Evolutionary conservation across 2,888 invertebrate species (phyloP), one percentile per base, ranked within the genome.

Genomic region (Anaspis maculata): DNA sequence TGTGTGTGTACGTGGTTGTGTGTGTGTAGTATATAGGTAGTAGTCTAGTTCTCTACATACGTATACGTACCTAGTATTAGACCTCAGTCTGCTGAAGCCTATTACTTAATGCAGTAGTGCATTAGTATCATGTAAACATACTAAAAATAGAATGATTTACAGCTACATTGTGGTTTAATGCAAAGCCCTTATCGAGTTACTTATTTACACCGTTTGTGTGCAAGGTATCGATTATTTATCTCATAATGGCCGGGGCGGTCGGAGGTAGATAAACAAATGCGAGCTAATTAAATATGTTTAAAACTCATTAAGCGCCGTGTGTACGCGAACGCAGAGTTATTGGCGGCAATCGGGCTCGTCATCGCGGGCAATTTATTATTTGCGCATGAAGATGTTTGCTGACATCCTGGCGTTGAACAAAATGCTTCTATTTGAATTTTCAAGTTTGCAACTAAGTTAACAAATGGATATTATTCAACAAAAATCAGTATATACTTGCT

Each of bases 61-160:
- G n/a, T n/a, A n/a, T n/a, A n/a, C n/a, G 46, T 46, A 52, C 49
- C 48, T 46, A 44, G 51, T 53, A 53, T 52, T 53, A 48, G 52
- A n/a, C n/a, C n/a, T n/a, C n/a, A n/a, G n/a, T n/a, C n/a, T n/a
- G n/a, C n/a, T 57, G 52, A 51, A 50, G 44, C 43, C 52, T 53
- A 56, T 58, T 56, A 54, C 52, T 53, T 56, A 54, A 57, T 54
- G 57, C 47, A 41, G 41, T 42, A 27, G 41, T 46, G 47, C 51
- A 48, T 51, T 48, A 49, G 42, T 46, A 41, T 39, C 47, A 35
- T 46, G 48, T 52, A 54, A 49, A 50, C 48, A 49, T 37, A 42
- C 51, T 51, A 49, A 52, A 55, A 55, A 54, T 56, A 54, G 51
- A 42, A 33, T 37, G 40, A 40, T 40, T 40, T 36, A 40, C 14